Base-by-base conservation (phyloP, 2,113 vertebrate species). In the Percopsis transmontana region DNA sequence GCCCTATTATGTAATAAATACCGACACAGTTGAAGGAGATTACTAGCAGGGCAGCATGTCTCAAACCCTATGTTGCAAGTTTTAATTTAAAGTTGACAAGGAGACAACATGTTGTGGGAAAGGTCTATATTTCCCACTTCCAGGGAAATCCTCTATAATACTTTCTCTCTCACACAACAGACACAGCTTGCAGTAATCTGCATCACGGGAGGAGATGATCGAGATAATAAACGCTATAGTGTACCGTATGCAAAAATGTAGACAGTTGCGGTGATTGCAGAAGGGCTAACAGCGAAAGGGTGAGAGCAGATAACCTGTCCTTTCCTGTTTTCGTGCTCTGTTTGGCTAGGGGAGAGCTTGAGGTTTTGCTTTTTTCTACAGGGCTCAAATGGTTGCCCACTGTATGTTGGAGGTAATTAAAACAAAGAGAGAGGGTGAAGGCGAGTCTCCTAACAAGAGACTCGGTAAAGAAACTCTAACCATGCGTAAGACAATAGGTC, bases 1-100 rank as follows among this genome's bases (percentile, higher is more conserved):
- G 65, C 80, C 74, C 74, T 84, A 88, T 89, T 88, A 89, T 88
- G 87, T 77, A 88, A 91, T 88, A 84, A 47, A 84, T 84, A 82
- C 65, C 65, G 83, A 86, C 83, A 81, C 85, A 88, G 79, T 77
- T 86, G 85, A 83, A 66, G 66, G 59, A 75, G 87, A 89, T 88
- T 90, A 90, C 39, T 0, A 6, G 6, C 53, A 71, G 57, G 59
- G 66, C 77, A 64, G 60, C 60, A 77, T 52, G 76, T 65, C 79
- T 85, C 79, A 77, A 64, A 84, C 85, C 84, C 66, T 84, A 85
- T 83, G 85, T 70, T 79, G 59, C 50, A 70, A 72, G 81, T 69
- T 79, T 70, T 76, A 20, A 65, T 65, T 81, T 62, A 74, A 68
- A 73, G 75, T 62, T 39, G 51, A 68, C 74, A 58, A 65, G 15